Percentiles rank a stretch among this genome's conserved stretches.
Conservation (phyloP, 2,888 invertebrate species). For the Cerastis leucographa region DNA sequence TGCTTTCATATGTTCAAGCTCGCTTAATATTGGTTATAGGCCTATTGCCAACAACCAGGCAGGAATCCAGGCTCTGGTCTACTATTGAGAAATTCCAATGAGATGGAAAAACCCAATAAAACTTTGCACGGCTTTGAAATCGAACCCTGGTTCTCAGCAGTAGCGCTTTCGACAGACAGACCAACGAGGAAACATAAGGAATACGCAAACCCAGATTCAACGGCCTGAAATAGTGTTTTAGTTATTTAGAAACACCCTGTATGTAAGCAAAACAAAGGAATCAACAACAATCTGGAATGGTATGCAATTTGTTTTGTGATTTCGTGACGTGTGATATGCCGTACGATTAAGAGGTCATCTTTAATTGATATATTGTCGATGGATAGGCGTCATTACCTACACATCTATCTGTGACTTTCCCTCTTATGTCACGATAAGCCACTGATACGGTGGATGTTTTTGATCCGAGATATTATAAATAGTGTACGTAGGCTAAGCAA, state of each 20-base stretch:
- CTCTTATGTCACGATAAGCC: conserved; percentile 27
- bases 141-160: neutral
- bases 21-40: neutral
- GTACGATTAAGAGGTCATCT: conserved; percentile 28
- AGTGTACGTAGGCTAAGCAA: neutral
- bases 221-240: neutral
- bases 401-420: conserved; percentile 49
- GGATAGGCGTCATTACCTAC: neutral
- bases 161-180: neutral
- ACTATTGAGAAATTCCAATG: neutral
- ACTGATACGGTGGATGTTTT: conserved; percentile 25
- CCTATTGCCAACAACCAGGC: too few relatives aligned
- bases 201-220: neutral
- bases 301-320: conserved; percentile 11
- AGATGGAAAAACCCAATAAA: neutral
- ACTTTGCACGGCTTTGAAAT: neutral
- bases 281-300: conserved; percentile 8
- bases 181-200: neutral
- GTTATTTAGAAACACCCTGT: neutral
- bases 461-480: conserved; percentile 5
- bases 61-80: neutral
- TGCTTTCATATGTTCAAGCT: neutral
- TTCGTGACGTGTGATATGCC: conserved; percentile 20
- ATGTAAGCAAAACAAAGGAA: neutral
- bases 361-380: conserved; percentile 49